Base-by-base conservation (phyloP, 2,113 vertebrate species). In the Aldabrachelys gigantea region DNA sequence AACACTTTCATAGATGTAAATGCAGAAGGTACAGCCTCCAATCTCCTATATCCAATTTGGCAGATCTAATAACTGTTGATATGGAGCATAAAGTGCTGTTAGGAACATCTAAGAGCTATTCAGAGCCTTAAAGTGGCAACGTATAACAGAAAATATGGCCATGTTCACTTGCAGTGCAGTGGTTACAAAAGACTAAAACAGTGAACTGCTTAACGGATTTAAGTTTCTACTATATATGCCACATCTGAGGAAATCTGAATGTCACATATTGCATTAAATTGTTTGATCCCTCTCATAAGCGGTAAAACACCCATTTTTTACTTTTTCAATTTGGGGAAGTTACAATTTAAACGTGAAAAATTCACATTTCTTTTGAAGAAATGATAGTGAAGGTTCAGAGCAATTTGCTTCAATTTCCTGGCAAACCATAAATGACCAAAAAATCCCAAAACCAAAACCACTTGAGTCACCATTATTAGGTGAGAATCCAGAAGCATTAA, bases 31-130 rank as follows among this genome's bases (percentile, higher is more conserved):
- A 54, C 0, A 85, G 47, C 53, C 19, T 56, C 62, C 44, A 56
- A 76, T 47, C 11, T 80, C 75, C 21, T 53, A 16, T 80, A 54
- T 35, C 62, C 65, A 41, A 13, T 81, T 81, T 81, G 80, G 50
- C 24, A 35, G 83, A 56, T 38, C 19, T 1, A 0, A 29, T 49
- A 78, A 53, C 11, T 80, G 31, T 14, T 17, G 3, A 2, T 57
- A 89, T 80, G 52, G 50, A 57, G 38, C 7, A 14, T 88, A 79
- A 80, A 85, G 78, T 54, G 24, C 41, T 16, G 19, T 82, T 84
- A 82, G 81, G 35, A 38, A 56, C 89, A 84, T 2, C 50, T n/a
- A 56, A 84, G 12, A 75, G 41, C 31, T 52, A 82, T 76, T 88
- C 22, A 1, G 1, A 47, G 35, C 72, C 9, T 91, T 89, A 54